These are phyloP conservation scores for Phyllotreta striolata DNA, from an alignment of 2,888 invertebrate genomes.

Conservation along the genomic window DNA sequence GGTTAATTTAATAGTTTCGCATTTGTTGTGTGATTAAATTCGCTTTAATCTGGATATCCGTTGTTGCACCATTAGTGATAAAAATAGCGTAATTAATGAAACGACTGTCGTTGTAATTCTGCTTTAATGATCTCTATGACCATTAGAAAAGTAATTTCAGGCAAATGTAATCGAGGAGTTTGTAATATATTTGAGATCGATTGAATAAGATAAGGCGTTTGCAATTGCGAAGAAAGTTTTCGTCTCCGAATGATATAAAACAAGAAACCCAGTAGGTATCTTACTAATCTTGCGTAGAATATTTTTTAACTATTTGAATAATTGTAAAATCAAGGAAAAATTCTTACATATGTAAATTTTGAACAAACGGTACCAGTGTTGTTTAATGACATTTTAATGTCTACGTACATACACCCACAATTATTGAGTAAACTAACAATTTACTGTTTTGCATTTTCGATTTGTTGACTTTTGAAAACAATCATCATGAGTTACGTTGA, in stretches of 20 bases:
- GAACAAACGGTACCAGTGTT: conserved; percentile 15
- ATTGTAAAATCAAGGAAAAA: too few species aligned
- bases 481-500: too few species aligned
- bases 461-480: too few species aligned
- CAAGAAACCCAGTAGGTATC: too few species aligned
- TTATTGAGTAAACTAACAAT: conserved; percentile 9
- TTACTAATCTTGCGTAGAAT: too few species aligned
- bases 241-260: conserved; percentile 2
- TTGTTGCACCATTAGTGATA: conserved; percentile 28
- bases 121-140: conserved; percentile 34
- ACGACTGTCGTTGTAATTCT: conserved; percentile 33
- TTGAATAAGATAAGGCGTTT: conserved; percentile 30
- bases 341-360: conserved; percentile 16
- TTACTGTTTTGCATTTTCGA: conserved; percentile 3
- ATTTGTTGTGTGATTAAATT: conserved; percentile 1
- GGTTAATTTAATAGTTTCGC: too few species aligned
- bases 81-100: conserved; percentile 35
- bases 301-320: too few species aligned
- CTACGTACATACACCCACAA: conserved; percentile 17
- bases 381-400: conserved; percentile 26
- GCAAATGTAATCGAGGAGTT: conserved; percentile 29
- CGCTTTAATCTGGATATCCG: conserved; percentile 31
- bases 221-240: conserved; percentile 23
- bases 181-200: conserved; percentile 32
- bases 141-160: conserved; percentile 37